Evolutionary conservation across 35 echinoderm and acorn worm species (phyloP), one percentile per base, ranked within the genome.

Genomic region (Diadema setosum): DNA sequence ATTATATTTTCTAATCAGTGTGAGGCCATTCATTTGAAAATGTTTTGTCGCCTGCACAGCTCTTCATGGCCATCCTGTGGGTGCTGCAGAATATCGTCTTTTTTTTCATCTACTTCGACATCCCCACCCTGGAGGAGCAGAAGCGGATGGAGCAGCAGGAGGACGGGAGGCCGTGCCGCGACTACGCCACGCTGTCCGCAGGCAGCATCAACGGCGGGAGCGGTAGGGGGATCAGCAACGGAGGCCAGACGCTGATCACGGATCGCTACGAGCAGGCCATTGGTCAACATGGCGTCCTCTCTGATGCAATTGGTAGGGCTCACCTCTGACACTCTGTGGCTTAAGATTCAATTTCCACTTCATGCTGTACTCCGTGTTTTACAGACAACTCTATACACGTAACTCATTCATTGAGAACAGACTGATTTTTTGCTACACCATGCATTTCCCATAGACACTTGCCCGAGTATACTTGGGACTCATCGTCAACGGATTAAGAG

Each of bases 1-100:
- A n/a, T n/a, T n/a, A n/a, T n/a, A n/a, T n/a, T n/a, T n/a, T n/a
- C n/a, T n/a, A n/a, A n/a, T n/a, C n/a, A n/a, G n/a, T n/a, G n/a
- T n/a, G n/a, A n/a, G n/a, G n/a, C n/a, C n/a, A n/a, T n/a, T n/a
- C n/a, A n/a, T n/a, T n/a, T n/a, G n/a, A n/a, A n/a, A n/a, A n/a
- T n/a, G n/a, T n/a, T n/a, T n/a, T n/a, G n/a, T n/a, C n/a, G n/a
- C n/a, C 31, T 80, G 39, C 64, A 17, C 88, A 97, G 95, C 36
- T 97, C 29, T 65, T 97, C 30, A 97, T 97, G 95, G 73, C 76
- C 16, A 41, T 84, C 26, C 42, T 97, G 44, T 97, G 85, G 88
- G 32, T 63, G 20, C 12, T 97, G 0, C 73, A 92, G 32, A 58
- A 97, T 63, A 31, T 97, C 4, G 26, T 93, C 34, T 67, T 87